A percentile compares a stretch with the other conserved stretches of the same genome.
Conservation (phyloP, 2,797 vertebrate genomes). For the Cyclopterus lumpus region DNA sequence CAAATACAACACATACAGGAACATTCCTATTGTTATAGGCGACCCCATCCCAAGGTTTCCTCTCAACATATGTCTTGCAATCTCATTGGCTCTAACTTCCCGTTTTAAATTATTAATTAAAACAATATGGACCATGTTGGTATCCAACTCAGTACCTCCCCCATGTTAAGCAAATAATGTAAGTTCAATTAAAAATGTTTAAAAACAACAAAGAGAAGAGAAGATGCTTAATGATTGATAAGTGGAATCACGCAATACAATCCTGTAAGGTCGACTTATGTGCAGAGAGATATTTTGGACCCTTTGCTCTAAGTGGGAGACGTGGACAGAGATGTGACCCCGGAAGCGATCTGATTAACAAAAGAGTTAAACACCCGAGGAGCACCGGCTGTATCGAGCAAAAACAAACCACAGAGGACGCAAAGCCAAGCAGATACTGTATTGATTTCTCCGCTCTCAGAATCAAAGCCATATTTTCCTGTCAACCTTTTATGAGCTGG, state of each 20-base stretch:
- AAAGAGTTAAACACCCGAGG: slow-evolving; percentile 46
- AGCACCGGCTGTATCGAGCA: slow-evolving; percentile 12
- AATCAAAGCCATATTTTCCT: slow-evolving; percentile 26
- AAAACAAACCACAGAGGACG: slow-evolving; percentile 53
- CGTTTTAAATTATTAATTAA: no score
- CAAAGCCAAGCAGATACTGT: slow-evolving; percentile 10
- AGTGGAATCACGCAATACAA: not conserved
- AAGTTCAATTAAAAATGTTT: not conserved
- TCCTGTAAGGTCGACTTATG: not conserved
- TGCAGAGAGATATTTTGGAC: not conserved
- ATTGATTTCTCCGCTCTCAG: slow-evolving; percentile 39
- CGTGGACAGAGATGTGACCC: slow-evolving; percentile 52
- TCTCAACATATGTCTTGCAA: not conserved
- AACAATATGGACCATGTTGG: not conserved
- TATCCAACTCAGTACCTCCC: not conserved
- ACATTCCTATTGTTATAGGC: not conserved
- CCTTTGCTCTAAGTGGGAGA: slow-evolving; percentile 38
- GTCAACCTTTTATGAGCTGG: slow-evolving; percentile 6
- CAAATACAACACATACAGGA: not conserved
- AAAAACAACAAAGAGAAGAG: not conserved
- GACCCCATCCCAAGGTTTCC: not conserved
- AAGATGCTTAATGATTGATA: not conserved
- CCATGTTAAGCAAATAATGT: not conserved
- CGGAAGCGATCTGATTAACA: slow-evolving; percentile 48
- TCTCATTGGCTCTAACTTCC: not conserved